phyloP scores from a whole-genome alignment of 2,888 invertebrate genomes.

The Sinelater perroti region DNA sequence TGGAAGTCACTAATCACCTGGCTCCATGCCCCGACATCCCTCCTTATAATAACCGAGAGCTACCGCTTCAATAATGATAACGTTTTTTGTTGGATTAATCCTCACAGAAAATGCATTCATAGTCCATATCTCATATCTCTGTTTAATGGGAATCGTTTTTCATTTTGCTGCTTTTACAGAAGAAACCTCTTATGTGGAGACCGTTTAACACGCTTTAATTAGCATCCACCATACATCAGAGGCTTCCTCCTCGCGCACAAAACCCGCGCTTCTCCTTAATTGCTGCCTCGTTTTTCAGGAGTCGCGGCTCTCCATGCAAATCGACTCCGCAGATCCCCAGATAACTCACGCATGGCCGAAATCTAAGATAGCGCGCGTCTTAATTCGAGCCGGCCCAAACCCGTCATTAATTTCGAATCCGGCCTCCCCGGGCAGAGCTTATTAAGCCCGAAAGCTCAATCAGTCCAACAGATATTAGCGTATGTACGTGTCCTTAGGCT shows the following conservation, averaged over 20 bases:
- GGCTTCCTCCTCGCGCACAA: neutral
- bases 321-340: no score
- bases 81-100: slow-evolving; percentile 58
- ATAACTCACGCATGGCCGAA: no score
- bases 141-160: slow-evolving; percentile 59
- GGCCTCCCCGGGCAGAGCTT: neutral
- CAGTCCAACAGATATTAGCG: slow-evolving; percentile 11
- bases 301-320: no score
- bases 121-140: slow-evolving; percentile 60
- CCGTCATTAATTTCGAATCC: neutral
- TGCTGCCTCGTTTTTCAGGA: no score
- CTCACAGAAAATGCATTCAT: slow-evolving; percentile 60
- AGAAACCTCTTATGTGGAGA: slow-evolving; percentile 38
- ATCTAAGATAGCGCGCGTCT: no score
- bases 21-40: slow-evolving; percentile 46
- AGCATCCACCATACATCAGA: slow-evolving; percentile 19
- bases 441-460: slow-evolving; percentile 23
- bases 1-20: slow-evolving; percentile 57
- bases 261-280: slow-evolving; percentile 6
- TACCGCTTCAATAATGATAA: slow-evolving; percentile 52
- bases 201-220: slow-evolving; percentile 34
- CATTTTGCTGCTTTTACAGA: slow-evolving; percentile 50
- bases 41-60: slow-evolving; percentile 47
- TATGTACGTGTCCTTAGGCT: slow-evolving; percentile 28
- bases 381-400: no score